Evolutionary conservation across 1,140 invertebrate genomes (phyloP).

Genomic region (Mya arenaria): DNA sequence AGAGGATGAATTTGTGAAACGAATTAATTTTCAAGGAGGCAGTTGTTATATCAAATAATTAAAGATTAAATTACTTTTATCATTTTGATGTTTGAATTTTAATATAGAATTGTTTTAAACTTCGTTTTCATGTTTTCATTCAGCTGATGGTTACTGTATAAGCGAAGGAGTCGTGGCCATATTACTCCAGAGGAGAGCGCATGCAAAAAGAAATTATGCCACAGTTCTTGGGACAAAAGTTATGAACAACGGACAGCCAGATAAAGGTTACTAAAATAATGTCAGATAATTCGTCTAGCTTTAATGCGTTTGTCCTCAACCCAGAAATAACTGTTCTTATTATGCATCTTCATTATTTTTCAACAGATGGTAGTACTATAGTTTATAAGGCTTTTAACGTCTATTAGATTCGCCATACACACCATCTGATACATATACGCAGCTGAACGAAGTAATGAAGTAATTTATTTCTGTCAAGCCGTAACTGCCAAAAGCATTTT

Average conservation of each 20-base stretch:
- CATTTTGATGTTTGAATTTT: not conserved
- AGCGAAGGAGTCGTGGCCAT: conserved; percentile 93
- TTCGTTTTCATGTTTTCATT: conserved; percentile 2
- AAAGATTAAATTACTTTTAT: conserved; percentile 16
- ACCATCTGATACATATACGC: no score
- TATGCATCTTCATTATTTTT: no score
- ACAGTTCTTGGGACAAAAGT: conserved; percentile 91
- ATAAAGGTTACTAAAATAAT: conserved; percentile 79
- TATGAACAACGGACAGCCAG: conserved; percentile 95
- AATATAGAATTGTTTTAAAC: conserved; percentile 19
- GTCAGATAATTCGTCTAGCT: no score
- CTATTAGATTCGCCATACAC: no score
- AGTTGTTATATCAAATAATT: conserved; percentile 2
- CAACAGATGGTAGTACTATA: no score
- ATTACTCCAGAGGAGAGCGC: conserved; percentile 89
- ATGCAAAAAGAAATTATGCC: conserved; percentile 91
- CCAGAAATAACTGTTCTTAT: no score
- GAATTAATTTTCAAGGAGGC: not conserved
- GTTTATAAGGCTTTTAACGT: no score
- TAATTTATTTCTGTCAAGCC: no score
- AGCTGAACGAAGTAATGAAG: no score
- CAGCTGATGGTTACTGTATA: conserved; percentile 93
- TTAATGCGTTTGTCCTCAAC: no score
- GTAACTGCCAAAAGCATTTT: no score
- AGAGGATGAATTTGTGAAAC: not conserved